Evolutionary conservation across 2,113 vertebrate genomes (phyloP).

Genomic region (Neogale vison): DNA sequence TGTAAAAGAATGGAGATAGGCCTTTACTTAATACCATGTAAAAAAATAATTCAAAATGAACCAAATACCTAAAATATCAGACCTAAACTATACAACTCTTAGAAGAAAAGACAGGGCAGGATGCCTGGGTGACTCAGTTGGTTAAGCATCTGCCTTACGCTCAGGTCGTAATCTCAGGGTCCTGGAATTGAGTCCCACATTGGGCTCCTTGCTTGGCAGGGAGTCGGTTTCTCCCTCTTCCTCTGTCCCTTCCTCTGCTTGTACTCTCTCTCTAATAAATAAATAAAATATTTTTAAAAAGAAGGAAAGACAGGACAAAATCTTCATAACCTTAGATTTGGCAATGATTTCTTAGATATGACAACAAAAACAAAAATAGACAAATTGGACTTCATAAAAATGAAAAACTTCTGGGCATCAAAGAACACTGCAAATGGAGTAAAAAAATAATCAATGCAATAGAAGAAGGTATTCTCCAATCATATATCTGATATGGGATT

Average conservation of each 20-base stretch:
- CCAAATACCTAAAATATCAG: background rate
- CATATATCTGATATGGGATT: background rate
- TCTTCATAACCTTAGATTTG: background rate
- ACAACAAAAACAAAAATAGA: background rate
- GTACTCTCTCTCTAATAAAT: too few relatives aligned
- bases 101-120: background rate
- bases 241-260: too few relatives aligned
- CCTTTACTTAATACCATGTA: background rate
- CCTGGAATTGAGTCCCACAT: too few relatives aligned
- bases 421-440: background rate
- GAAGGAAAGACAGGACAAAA: background rate
- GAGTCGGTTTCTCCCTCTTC: too few relatives aligned
- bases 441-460: background rate
- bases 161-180: too few relatives aligned
- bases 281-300: too few relatives aligned
- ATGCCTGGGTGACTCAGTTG: too few relatives aligned
- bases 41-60: background rate
- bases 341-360: background rate
- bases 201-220: too few relatives aligned
- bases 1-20: background rate
- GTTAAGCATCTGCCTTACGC: too few relatives aligned
- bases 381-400: background rate
- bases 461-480: background rate
- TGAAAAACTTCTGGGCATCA: background rate
- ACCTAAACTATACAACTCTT: background rate